Evolutionary conservation across 2,797 vertebrate genomes (phyloP).

Genomic region (Prunella strophiata): DNA sequence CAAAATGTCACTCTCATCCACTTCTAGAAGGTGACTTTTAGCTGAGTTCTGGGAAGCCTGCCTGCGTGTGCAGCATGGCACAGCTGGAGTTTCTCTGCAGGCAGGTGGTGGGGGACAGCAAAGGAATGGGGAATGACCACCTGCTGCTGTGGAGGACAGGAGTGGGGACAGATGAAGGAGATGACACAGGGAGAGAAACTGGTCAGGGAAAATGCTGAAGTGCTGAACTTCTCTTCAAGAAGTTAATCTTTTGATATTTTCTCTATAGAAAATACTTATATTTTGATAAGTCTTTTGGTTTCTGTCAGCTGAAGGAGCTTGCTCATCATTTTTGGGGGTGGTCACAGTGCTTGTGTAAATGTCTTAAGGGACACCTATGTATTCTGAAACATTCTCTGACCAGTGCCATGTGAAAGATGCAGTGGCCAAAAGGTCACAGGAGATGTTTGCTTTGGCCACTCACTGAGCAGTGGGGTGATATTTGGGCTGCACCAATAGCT

Average conservation of each 20-base stretch:
- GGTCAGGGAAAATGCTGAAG: neutral
- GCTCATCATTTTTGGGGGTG: neutral
- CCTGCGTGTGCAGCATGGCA: neutral
- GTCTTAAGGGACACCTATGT: neutral
- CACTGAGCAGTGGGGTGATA: fast-evolving
- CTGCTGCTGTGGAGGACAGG: neutral
- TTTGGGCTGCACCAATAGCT: neutral
- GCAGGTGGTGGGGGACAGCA: neutral
- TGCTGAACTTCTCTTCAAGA: neutral
- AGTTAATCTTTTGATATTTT: neutral
- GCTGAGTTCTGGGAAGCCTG: neutral
- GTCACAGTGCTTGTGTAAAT: neutral
- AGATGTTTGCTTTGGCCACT: neutral
- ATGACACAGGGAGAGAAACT: neutral
- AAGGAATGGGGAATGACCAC: neutral
- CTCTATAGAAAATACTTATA: neutral
- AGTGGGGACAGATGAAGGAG: neutral
- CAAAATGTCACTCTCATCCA: neutral
- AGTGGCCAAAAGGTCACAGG: neutral
- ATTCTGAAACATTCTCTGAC: neutral
- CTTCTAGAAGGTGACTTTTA: neutral
- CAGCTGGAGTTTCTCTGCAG: neutral
- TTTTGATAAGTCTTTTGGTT: neutral
- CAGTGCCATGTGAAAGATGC: neutral
- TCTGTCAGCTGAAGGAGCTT: neutral